Evolutionary conservation across 2,888 invertebrate genomes (phyloP), one percentile per base, ranked within the genome.

Genomic region (Nomada flava): DNA sequence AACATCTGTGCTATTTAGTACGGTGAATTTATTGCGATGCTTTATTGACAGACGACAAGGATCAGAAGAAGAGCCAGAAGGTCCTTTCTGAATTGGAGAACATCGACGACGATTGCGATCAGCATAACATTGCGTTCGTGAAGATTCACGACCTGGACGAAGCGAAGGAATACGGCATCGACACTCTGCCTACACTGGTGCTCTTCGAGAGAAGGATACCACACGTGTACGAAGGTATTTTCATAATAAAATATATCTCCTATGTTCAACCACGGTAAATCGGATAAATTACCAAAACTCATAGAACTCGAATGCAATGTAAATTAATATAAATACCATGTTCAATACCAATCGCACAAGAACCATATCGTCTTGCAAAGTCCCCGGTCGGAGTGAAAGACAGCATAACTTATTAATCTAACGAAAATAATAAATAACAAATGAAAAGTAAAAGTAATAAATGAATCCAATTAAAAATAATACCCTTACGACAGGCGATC

Each of bases 31-130:
- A 68, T 4, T 10, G 5, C 15, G 9, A 47, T 15, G 0, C 26
- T 23, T 23, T 15, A 26, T 53, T 2, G 94, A 87, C 94, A 98
- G 98, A 98, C 95, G 98, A 98, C 94, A 98, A 97, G 94, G 97
- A 97, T 89, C 98, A 98, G 93, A 98, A 98, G 94, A 97, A 97
- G 94, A 98, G 98, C 93, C 97, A 97, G 93, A 97, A 98, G 94
- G 95, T 98, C 78, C 95, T 98, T 84, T 94, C 95, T 71, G 98
- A 98, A 94, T 94, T 98, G 90, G 98, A 98, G 94, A 98, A 98
- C 92, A 98, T 98, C 89, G 98, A 98, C 92, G 98, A 98, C 91
- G 98, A 98, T 93, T 98, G 98, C 94, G 98, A 98, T 93, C 97
- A 97, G 92, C 97, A 98, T 92, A 97, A 97, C 91, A 98, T 98